Percentiles rank a stretch among this genome's conserved stretches.
These are phyloP conservation scores for Myopa tessellatipennis DNA, from an alignment of 2,888 invertebrate genomes.

Conservation along the genomic window DNA sequence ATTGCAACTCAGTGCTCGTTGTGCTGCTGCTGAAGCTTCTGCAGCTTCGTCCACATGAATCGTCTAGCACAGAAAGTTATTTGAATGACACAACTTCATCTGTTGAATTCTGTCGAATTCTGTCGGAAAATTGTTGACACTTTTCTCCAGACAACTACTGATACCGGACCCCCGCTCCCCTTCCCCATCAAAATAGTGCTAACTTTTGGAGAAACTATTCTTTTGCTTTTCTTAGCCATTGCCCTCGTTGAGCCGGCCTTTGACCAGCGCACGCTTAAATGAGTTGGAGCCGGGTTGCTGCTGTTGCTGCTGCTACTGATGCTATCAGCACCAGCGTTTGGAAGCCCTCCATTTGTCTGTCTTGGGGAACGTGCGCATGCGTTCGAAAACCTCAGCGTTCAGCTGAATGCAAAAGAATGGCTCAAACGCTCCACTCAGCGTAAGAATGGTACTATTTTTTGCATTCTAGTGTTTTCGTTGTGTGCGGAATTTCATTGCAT, in stretches of 20 bases:
- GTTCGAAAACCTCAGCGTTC: not conserved
- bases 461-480: conserved; percentile 50
- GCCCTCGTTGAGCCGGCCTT: not conserved
- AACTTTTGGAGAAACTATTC: not conserved
- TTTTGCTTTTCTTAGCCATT: conserved; percentile 1
- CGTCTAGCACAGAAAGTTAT: not conserved
- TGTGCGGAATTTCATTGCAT: conserved; percentile 43
- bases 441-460: conserved; percentile 28
- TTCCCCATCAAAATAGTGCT: not conserved
- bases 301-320: conserved; percentile 32
- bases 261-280: conserved; percentile 30
- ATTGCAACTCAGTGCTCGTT: conserved; percentile 3
- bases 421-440: conserved; percentile 17
- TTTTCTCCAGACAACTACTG: not conserved
- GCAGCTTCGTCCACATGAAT: not conserved
- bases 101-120: not conserved
- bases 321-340: conserved; percentile 37
- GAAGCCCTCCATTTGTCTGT: conserved; percentile 16
- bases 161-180: not conserved
- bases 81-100: conserved; percentile 27
- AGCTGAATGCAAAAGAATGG: not conserved
- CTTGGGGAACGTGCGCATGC: conserved; percentile 27
- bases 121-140: conserved; percentile 26
- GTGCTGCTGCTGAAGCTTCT: conserved; percentile 4
- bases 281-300: conserved; percentile 13